Evolutionary conservation across 2,888 invertebrate species (phyloP).

Genomic region (Byasa hedistus): DNA sequence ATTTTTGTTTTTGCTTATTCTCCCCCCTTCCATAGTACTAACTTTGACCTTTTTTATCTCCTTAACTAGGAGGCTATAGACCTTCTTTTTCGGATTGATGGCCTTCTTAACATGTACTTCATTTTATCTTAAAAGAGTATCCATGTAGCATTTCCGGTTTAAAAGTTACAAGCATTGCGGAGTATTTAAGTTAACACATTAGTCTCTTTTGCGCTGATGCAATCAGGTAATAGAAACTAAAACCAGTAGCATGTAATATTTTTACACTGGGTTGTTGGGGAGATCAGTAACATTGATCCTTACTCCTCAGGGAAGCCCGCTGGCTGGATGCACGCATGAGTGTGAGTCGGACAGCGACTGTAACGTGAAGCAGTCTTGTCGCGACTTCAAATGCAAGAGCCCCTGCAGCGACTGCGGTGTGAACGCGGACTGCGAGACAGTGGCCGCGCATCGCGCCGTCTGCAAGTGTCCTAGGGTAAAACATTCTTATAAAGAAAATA

Average conservation of each 20-base stretch:
- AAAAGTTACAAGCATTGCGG: too few relatives aligned
- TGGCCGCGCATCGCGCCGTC: constrained; percentile 85
- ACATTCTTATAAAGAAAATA: neutral
- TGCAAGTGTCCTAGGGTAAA: constrained; percentile 89
- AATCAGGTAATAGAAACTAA: too few relatives aligned
- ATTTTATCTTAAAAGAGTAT: too few relatives aligned
- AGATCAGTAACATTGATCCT: neutral
- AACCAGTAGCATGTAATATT: neutral
- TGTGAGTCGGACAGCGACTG: constrained; percentile 90
- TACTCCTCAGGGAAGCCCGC: constrained; percentile 83
- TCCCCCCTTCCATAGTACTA: too few relatives aligned
- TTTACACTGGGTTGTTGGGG: neutral
- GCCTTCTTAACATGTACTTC: too few relatives aligned
- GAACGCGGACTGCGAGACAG: constrained; percentile 88
- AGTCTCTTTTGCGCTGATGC: too few relatives aligned
- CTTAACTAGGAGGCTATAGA: too few relatives aligned
- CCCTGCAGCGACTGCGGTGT: constrained; percentile 89
- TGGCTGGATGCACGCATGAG: constrained; percentile 89
- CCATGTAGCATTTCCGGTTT: too few relatives aligned
- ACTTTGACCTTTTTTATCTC: too few relatives aligned
- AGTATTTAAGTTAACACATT: too few relatives aligned
- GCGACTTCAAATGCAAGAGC: constrained; percentile 86
- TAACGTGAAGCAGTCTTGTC: constrained; percentile 84
- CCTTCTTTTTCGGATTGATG: too few relatives aligned
- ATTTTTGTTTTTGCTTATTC: too few relatives aligned